Evolutionary conservation across 2,113 vertebrate genomes (phyloP).

Genomic region (Polypterus bichir): DNA sequence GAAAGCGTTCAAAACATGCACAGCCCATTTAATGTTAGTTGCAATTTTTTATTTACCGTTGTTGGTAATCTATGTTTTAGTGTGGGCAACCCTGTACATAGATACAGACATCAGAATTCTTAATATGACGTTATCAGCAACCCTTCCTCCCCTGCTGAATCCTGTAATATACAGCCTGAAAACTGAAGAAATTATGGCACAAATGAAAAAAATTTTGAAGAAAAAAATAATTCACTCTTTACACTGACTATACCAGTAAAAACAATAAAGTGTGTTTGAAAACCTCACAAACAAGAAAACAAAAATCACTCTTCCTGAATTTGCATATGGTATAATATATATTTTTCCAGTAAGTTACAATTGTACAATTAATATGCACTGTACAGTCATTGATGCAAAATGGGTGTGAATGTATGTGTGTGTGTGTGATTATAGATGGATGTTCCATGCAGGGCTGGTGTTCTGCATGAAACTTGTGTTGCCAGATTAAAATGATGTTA

Average conservation of each 20-base stretch:
- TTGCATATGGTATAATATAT: too few species aligned
- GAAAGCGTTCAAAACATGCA: constrained; percentile 39
- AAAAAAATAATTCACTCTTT: constrained; percentile 5
- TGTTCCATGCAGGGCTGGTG: too few species aligned
- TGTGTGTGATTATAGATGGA: too few species aligned
- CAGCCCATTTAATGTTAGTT: constrained; percentile 40
- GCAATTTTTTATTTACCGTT: constrained; percentile 42
- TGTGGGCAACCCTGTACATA: constrained; percentile 20
- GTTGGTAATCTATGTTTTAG: constrained; percentile 19
- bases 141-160: constrained; percentile 40
- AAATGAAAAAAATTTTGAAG: constrained; percentile 15
- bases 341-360: too few species aligned
- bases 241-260: background rate
- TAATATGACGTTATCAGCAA: constrained; percentile 36
- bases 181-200: constrained; percentile 37
- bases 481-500: too few species aligned
- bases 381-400: too few species aligned
- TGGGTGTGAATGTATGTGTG: too few species aligned
- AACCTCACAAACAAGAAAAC: too few species aligned
- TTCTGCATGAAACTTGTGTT: too few species aligned
- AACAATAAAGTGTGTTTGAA: too few species aligned
- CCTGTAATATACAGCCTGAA: constrained; percentile 46
- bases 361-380: too few species aligned
- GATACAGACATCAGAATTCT: constrained; percentile 32
- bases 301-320: too few species aligned